Base-by-base conservation (phyloP, 2,888 invertebrate species). In the Diploptera punctata region DNA sequence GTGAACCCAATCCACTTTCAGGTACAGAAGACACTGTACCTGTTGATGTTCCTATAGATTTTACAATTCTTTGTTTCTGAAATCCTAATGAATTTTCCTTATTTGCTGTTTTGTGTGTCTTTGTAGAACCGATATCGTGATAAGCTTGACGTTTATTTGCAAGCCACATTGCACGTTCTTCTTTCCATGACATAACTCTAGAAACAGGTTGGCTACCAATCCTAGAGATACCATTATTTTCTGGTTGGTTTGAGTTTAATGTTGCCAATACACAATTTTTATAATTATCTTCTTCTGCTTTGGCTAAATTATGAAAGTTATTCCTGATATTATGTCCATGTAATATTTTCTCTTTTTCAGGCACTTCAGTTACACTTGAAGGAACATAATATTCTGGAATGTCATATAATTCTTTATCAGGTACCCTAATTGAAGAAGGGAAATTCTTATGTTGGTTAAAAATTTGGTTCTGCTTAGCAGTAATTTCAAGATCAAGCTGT, bases 91-190 rank as follows among this genome's bases (percentile, higher is more conserved):
- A 13, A 21, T 76, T 76, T 73, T 75, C 75, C 61, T 75, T 75
- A 29, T 73, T 62, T 7, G 29, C 61, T n/a, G 3, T 31, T 57
- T 24, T 57, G n/a, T 29, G 57, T 29, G 29, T n/a, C 26, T 16
- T 31, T 18, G n/a, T 4, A 16, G n/a, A 29, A 5, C 57, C 57
- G 29, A 57, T 0, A n/a, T n/a, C 16, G 21, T 68, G 72, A 38
- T 69, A 77, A 1, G 68, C 68, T 38, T 57, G 62, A 29, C 75
- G 67, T 68, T 77, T 77, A 38, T 74, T 75, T 16, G 74, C 75
- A 26, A 77, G 67, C 76, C 76, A 77, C 3, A 29, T 13, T 16
- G 29, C 26, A 24, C 29, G 57, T 3, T 57, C n/a, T 49, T 52
- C 3, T 44, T 54, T 29, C 71, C 62, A 54, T 5, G 54, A 54